Evolutionary conservation across 2,797 vertebrate genomes (phyloP).

Genomic region (Holocentrus rufus): DNA sequence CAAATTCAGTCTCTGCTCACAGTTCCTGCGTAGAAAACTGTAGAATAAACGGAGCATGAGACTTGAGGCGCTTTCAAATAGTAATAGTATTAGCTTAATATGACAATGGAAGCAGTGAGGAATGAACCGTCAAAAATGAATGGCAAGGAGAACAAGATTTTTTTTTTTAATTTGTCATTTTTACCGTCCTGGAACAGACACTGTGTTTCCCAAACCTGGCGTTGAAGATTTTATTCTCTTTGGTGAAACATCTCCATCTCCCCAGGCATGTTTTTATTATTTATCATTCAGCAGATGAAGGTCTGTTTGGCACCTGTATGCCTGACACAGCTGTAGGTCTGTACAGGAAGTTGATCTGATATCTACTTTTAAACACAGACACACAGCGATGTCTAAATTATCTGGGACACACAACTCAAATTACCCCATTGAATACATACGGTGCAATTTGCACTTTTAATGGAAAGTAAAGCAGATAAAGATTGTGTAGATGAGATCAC

Average conservation of each 20-base stretch:
- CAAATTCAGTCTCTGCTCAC: conserved; percentile 34
- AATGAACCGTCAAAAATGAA: conserved; percentile 37
- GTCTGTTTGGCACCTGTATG: conserved; percentile 45
- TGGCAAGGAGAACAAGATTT: conserved; percentile 39
- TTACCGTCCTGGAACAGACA: conserved; percentile 29
- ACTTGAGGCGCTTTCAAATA: conserved; percentile 53
- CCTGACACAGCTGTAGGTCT: conserved; percentile 45
- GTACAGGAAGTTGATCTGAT: conserved; percentile 34
- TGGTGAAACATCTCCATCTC: conserved; percentile 25
- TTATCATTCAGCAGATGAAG: conserved; percentile 17
- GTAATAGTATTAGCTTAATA: conserved; percentile 55
- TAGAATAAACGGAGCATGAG: conserved; percentile 54
- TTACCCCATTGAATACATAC: neutral
- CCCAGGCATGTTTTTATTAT: conserved; percentile 19
- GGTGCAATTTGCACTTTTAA: conserved; percentile 43
- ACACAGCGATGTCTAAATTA: conserved; percentile 12
- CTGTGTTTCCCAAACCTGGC: conserved; percentile 39
- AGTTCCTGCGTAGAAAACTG: conserved; percentile 32
- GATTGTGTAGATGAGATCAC: conserved; percentile 47
- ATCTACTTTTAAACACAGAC: conserved; percentile 16
- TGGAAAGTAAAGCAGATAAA: conserved; percentile 42
- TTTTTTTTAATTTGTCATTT: conserved; percentile 37
- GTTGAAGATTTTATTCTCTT: conserved; percentile 41
- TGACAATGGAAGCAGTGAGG: conserved; percentile 40
- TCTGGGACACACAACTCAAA: conserved; percentile 1